Evolutionary conservation across 2,888 invertebrate species (phyloP), one percentile per base, ranked within the genome.

Genomic region (Drosophila stalkeri): DNA sequence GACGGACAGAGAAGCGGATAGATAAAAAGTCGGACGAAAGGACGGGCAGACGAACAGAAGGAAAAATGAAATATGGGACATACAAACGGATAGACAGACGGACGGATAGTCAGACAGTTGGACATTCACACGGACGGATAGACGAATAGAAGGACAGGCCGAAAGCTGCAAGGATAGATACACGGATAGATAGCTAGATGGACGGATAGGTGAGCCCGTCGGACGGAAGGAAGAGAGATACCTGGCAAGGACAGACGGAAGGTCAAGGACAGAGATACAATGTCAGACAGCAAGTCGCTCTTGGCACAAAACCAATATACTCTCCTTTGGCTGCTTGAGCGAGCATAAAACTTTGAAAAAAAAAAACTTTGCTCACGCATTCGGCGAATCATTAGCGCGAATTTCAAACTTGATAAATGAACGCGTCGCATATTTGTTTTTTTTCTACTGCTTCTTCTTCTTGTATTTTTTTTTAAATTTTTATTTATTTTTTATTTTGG

Each of bases 331-430:
- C 5, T 16, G 7, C 12, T 3, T 18, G 18, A 18, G 2, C 31
- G n/a, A 3, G 11, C 49, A 49, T 27, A 1, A 11, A 49, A n/a
- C 27, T 5, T 6, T 27, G 27, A 31, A 3, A 3, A 3, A 66
- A 56, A 61, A 61, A 35, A 60, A n/a, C 44, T 69, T 60, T 23
- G 61, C 75, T 75, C 65, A 33, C 66, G 57, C 81, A 72, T 81
- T 77, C 66, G 77, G 61, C 86, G 76, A 71, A 75, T 88, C 87
- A 85, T 84, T 84, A 86, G 80, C 70, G 70, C 63, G 44, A 79
- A 76, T 68, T 80, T 63, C 31, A 43, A 54, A 81, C 51, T 79
- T 79, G 77, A 79, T 81, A 81, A 79, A 79, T 79, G 77, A 81
- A 79, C 64, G 33, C 31, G 59, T 14, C 70, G 77, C 70, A 73